Evolutionary conservation across 2,113 vertebrate genomes (phyloP), one percentile per base, ranked within the genome.

Genomic region (Corythornis vintsioides): DNA sequence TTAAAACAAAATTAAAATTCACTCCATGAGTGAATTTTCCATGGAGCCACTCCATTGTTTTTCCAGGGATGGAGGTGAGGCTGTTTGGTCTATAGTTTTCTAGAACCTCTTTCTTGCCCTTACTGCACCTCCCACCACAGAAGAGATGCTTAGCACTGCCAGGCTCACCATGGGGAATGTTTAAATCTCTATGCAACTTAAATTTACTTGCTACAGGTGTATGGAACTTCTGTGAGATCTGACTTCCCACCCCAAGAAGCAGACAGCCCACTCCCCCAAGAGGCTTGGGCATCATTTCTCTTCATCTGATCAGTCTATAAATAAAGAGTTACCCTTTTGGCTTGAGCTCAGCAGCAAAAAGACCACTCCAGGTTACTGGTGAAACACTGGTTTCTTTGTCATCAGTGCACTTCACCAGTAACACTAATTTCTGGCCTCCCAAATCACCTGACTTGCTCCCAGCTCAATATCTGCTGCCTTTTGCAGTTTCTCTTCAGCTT

Each of bases 381-480:
- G 20, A 82, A 88, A 24, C 10, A 40, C 40, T 4, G 12, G 19
- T 26, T 72, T 28, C 42, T 12, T 8, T 25, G 12, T 25, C 18
- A 48, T 24, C 26, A 60, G 25, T 11, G 59, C 55, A 65, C 35
- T 71, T 60, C 17, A 74, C 22, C 15, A 75, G 11, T 31, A 25
- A 31, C 4, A 88, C 6, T 9, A 77, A 15, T 59, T 79, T 43
- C 9, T 24, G 16, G 45, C 5, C 28, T 42, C 78, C 9, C 22
- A 26, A 76, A 35, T 97, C 90, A 99, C 99, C 98, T 99, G 99
- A 83, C 94, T 97, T 81, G 98, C 97, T 88, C 95, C 97, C 79
- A 99, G 97, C 72, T 98, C 96, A 57, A 99, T 82, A 57, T 85
- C 97, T 76, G 87, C 96, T 26, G 95, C 97, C 90, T 61, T 96